Conservation (phyloP, 2,797 vertebrate species). For the Poeciliopsis infans region DNA sequence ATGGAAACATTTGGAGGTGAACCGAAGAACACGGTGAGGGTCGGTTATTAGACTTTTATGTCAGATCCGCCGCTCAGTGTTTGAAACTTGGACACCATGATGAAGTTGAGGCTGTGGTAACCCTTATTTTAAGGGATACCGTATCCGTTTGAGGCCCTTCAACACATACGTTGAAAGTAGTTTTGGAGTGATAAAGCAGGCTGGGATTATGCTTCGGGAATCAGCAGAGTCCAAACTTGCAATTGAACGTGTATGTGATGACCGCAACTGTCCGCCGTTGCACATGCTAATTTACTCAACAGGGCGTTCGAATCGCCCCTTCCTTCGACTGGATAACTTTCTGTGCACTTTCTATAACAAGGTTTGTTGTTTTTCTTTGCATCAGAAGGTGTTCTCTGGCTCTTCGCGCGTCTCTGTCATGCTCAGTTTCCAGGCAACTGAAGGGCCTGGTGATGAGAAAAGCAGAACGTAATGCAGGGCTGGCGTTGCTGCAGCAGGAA, state of each 20-base stretch:
- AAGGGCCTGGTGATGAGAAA: constrained; percentile 66
- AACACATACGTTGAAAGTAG: not conserved
- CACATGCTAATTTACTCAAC: constrained; percentile 6
- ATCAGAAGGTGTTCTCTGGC: constrained; percentile 61
- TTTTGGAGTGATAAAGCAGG: not conserved
- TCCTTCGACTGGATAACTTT: constrained; percentile 37
- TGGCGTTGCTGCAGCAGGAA: constrained; percentile 52
- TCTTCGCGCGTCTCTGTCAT: constrained; percentile 55
- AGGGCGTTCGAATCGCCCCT: constrained; percentile 26
- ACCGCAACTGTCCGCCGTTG: not conserved
- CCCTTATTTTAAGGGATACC: no score
- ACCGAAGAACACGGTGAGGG: not conserved
- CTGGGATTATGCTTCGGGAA: not conserved
- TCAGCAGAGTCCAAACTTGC: not conserved
- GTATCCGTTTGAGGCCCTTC: no score
- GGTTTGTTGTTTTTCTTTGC: constrained; percentile 50
- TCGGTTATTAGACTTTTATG: not conserved
- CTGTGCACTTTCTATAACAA: constrained; percentile 40
- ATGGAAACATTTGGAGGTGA: not conserved
- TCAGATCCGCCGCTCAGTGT: not conserved
- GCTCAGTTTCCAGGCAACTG: constrained; percentile 74
- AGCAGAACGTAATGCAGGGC: constrained; percentile 58
- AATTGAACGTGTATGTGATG: not conserved
- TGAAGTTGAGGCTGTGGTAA: not conserved
- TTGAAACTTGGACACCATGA: not conserved